These are phyloP conservation scores for Manacus vitellinus DNA, from an alignment of 2,113 vertebrate genomes.

Conservation along the genomic window DNA sequence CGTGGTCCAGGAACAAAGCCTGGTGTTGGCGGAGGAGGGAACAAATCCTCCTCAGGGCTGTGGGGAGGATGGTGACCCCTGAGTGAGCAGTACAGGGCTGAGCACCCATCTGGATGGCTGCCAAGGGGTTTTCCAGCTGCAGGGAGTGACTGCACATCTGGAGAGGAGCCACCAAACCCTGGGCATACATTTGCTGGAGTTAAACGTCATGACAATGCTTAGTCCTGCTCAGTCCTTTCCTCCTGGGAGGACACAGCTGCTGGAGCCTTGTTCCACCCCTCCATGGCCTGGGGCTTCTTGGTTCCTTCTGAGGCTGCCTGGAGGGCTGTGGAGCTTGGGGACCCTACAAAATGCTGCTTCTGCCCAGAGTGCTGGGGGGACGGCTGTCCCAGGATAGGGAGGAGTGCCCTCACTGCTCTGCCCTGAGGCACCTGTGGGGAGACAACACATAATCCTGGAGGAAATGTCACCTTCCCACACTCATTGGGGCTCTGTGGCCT, in stretches of 20 bases:
- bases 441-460: background rate
- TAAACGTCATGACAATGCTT: fast-evolving
- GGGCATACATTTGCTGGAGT: fast-evolving
- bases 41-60: background rate
- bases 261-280: background rate
- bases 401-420: background rate
- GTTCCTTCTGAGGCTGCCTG: background rate
- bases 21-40: background rate
- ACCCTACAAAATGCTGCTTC: background rate
- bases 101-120: background rate
- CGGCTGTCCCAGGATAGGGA: background rate
- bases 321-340: background rate
- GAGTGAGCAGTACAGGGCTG: background rate
- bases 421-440: fast-evolving
- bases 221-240: background rate
- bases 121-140: background rate
- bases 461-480: background rate
- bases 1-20: background rate
- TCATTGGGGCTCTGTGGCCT: background rate
- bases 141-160: background rate
- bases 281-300: background rate
- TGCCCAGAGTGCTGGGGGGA: fast-evolving
- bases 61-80: background rate
- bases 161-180: background rate
- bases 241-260: background rate